A percentile compares a stretch with the other conserved stretches of the same genome.
Evolutionary conservation across 1,140 invertebrate genomes (phyloP).

Genomic region (Monomorium pharaonis): DNA sequence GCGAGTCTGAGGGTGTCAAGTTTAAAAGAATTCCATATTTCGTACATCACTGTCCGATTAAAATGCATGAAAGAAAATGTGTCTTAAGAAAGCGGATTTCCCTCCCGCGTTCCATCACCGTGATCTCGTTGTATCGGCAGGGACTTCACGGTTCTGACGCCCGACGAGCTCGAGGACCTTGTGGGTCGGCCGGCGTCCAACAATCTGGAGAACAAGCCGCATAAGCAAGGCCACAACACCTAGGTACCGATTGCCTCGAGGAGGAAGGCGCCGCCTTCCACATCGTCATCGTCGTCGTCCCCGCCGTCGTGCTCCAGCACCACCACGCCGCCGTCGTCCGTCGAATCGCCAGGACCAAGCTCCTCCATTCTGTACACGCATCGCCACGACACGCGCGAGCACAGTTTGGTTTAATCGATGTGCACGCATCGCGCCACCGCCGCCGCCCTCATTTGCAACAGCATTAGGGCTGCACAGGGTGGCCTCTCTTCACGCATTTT

Average conservation of each 20-base stretch:
- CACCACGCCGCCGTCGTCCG: constrained; percentile 75
- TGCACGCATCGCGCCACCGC: neutral
- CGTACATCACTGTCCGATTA: too few species aligned
- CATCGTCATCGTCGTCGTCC: constrained; percentile 63
- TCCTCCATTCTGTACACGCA: constrained; percentile 83
- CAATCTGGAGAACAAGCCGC: constrained; percentile 78
- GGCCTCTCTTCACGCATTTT: neutral
- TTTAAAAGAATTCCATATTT: too few species aligned
- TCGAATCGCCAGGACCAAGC: constrained; percentile 81
- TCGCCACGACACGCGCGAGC: constrained; percentile 81
- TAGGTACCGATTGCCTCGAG: constrained; percentile 81
- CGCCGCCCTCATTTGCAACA: constrained; percentile 35
- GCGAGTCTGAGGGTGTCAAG: too few species aligned
- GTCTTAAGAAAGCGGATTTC: too few species aligned
- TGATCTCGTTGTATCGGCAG: constrained; percentile 59
- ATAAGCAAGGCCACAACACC: constrained; percentile 81
- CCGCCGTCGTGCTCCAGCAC: constrained; percentile 80
- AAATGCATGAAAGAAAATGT: neutral
- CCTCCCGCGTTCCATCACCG: neutral
- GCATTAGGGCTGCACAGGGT: neutral
- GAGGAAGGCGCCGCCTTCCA: constrained; percentile 70
- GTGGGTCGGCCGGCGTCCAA: constrained; percentile 78
- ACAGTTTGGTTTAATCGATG: constrained; percentile 79
- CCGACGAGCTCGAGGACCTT: constrained; percentile 81
- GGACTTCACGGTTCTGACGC: constrained; percentile 82